Percentiles rank a stretch among this genome's conserved stretches.
Evolutionary conservation across 2,797 vertebrate genomes (phyloP).

Genomic region (Fistularia tabacaria): DNA sequence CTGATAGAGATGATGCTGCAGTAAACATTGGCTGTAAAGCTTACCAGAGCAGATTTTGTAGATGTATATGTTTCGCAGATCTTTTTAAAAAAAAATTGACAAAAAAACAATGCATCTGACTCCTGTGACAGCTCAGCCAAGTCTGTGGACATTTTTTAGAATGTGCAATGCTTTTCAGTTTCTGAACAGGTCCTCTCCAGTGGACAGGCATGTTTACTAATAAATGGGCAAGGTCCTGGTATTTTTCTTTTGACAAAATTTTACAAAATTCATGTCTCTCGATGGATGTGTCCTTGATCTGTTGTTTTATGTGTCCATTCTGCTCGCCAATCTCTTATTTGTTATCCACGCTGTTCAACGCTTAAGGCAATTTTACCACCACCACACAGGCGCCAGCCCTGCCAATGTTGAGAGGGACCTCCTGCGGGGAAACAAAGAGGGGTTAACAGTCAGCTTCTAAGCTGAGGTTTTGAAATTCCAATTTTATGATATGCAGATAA

Average conservation of each 20-base stretch:
- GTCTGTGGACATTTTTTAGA: constrained; percentile 62
- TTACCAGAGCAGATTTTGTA: constrained; percentile 26
- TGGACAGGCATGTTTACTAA: constrained; percentile 58
- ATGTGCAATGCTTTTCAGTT: constrained; percentile 59
- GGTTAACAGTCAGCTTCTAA: constrained; percentile 47
- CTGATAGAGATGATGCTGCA: constrained; percentile 49
- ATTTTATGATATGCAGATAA: too few species aligned
- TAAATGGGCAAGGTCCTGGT: constrained; percentile 56
- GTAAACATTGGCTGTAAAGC: constrained; percentile 37
- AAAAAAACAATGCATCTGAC: constrained; percentile 57
- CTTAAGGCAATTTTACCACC: constrained; percentile 90
- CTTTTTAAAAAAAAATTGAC: constrained; percentile 11
- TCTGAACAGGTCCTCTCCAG: constrained; percentile 47
- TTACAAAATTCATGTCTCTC: constrained; percentile 40
- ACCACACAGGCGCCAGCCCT: constrained; percentile 93
- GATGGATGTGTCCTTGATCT: constrained; percentile 59
- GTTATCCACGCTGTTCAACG: constrained; percentile 40
- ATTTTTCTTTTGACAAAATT: constrained; percentile 37
- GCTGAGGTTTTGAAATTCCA: not conserved
- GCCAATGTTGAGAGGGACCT: constrained; percentile 92
- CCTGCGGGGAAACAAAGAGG: constrained; percentile 72
- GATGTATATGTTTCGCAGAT: constrained; percentile 23
- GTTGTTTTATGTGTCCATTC: constrained; percentile 60
- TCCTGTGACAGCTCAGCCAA: constrained; percentile 50
- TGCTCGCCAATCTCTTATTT: constrained; percentile 47